A percentile compares a stretch with the other conserved stretches of the same genome.
Evolutionary conservation across 2,797 vertebrate genomes (phyloP).

Genomic region (Craterocephalus amniculus): DNA sequence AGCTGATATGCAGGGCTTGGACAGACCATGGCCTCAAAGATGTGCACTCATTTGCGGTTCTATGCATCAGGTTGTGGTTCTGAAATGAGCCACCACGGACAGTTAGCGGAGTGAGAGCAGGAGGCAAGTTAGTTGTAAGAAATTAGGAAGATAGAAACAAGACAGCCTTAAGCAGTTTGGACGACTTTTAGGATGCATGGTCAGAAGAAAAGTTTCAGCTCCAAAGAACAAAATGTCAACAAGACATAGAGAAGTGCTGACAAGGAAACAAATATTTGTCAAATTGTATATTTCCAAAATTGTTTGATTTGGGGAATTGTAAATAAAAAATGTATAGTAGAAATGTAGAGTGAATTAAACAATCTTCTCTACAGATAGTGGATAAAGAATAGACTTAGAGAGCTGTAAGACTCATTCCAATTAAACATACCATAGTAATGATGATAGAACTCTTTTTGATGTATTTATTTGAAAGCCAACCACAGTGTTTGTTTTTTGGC

Average conservation of each 20-base stretch:
- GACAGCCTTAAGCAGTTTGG: slow-evolving; percentile 35
- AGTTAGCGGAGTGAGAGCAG: slow-evolving; percentile 16
- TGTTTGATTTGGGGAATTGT: no score
- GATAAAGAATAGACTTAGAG: no score
- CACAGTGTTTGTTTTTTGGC: no score
- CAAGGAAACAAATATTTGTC: slow-evolving; percentile 14
- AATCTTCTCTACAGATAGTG: no score
- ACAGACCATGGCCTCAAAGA: slow-evolving; percentile 31
- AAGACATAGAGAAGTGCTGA: slow-evolving; percentile 25
- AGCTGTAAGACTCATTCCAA: no score
- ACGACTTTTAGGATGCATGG: slow-evolving; percentile 20
- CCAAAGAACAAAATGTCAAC: slow-evolving; percentile 29
- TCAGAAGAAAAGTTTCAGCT: slow-evolving; percentile 38
- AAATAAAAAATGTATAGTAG: no score
- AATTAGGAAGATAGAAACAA: slow-evolving; percentile 42
- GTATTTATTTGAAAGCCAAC: no score
- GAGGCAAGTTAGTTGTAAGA: slow-evolving; percentile 33
- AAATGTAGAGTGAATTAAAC: no score
- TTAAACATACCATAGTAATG: no score
- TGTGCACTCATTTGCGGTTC: slow-evolving; percentile 54
- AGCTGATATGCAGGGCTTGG: slow-evolving; percentile 25
- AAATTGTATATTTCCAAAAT: no score
- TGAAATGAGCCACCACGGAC: slow-evolving; percentile 57
- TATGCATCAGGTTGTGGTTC: slow-evolving; percentile 40
- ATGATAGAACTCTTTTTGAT: no score